These are phyloP conservation scores for Bradypus variegatus DNA, from an alignment of 2,797 vertebrate species.

Conservation along the genomic window DNA sequence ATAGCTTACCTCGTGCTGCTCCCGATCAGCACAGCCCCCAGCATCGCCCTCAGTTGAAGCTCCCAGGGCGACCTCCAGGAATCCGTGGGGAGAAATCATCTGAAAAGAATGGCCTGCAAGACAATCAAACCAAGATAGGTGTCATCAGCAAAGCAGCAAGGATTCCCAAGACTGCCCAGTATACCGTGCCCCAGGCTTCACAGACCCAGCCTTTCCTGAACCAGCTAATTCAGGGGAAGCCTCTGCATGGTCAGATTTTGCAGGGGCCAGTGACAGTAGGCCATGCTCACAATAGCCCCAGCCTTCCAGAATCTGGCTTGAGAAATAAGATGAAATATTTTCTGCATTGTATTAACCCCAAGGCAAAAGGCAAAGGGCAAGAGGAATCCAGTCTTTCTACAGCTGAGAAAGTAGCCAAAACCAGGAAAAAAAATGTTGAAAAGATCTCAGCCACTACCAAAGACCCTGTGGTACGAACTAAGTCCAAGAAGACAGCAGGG, in stretches of 20 bases:
- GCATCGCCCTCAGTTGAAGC: neutral
- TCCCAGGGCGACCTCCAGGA: neutral
- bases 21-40: neutral
- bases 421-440: neutral
- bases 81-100: neutral
- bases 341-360: neutral
- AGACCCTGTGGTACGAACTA: neutral
- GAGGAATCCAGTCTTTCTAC: neutral
- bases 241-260: too few relatives aligned
- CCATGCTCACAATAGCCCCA: neutral
- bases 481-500: neutral
- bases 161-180: neutral
- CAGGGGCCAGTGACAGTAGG: neutral
- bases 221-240: too few relatives aligned
- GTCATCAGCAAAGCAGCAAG: neutral
- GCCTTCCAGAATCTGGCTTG: constrained; percentile 19
- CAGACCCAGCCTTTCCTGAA: too few relatives aligned
- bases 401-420: neutral
- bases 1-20: neutral
- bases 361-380: neutral
- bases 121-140: neutral
- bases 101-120: neutral
- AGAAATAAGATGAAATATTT: constrained; percentile 46
- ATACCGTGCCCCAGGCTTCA: neutral
- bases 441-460: neutral